Conservation (phyloP, 23 tunicate genomes). For the Oikopleura vanhoeffeni region DNA sequence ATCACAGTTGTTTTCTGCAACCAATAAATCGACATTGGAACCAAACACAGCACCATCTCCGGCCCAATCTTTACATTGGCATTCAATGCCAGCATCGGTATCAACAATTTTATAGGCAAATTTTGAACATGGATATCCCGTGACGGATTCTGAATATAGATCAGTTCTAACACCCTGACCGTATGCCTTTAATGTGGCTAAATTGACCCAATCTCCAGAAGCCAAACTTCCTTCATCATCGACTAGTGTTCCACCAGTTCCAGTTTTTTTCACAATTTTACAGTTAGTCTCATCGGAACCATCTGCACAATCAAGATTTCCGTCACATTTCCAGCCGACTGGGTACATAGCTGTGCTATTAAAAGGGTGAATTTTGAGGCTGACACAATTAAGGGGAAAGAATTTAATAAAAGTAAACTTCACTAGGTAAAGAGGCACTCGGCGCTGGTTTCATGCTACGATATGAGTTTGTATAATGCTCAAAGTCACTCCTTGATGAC, state of each 20-base stretch:
- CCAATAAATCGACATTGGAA: neutral
- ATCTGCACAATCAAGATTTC: neutral
- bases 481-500: no score
- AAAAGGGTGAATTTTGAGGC: no score
- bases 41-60: neutral
- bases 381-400: no score
- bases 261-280: neutral
- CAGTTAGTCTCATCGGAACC: neutral
- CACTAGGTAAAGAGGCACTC: no score
- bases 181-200: neutral
- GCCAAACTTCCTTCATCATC: neutral
- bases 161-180: neutral
- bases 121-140: constrained; percentile 7
- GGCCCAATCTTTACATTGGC: neutral
- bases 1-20: neutral
- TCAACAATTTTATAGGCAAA: neutral
- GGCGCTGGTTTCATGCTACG: no score
- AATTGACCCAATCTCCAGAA: neutral
- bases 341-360: no score
- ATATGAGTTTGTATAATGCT: no score
- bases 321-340: constrained; percentile 4
- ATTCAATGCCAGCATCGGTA: neutral
- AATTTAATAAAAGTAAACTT: no score
- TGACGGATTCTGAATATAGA: neutral
- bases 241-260: constrained; percentile 2